A percentile compares a stretch with the other conserved stretches of the same genome.
Conservation (phyloP, 2,888 invertebrate species). For the Ramazzottius varieornatus region DNA sequence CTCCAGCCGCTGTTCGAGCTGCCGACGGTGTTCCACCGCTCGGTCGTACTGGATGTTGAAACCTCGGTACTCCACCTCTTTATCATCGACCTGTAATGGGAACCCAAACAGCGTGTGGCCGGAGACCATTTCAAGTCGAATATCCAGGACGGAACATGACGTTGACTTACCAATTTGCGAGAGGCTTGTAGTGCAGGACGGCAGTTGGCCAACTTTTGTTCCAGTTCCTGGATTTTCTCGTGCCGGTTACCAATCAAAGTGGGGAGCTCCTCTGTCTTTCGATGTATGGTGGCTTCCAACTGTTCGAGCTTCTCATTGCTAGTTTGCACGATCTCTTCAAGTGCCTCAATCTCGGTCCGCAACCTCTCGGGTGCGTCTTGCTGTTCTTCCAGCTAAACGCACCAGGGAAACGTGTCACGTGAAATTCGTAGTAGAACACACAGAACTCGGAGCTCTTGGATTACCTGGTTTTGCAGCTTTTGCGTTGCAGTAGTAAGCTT, state of each 20-base stretch:
- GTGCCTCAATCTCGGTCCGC: neutral
- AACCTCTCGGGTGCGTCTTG: neutral
- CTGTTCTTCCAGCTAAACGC: neutral
- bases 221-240: neutral
- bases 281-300: neutral
- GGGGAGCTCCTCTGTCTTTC: neutral
- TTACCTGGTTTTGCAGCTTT: neutral
- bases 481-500: neutral
- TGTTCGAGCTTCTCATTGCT: neutral
- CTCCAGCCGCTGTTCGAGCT: no score
- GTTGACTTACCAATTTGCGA: no score
- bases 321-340: neutral
- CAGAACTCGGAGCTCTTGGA: neutral
- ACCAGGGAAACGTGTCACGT: neutral
- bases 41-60: neutral
- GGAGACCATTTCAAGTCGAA: no score
- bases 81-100: neutral
- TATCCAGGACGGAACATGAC: no score
- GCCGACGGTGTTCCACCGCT: neutral
- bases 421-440: neutral
- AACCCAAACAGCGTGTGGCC: no score
- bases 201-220: neutral
- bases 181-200: no score
- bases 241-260: neutral
- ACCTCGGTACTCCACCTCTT: neutral